A percentile compares a stretch with the other conserved stretches of the same genome.
Conservation (phyloP, 2,888 invertebrate species). For the Strigamia maritima region DNA sequence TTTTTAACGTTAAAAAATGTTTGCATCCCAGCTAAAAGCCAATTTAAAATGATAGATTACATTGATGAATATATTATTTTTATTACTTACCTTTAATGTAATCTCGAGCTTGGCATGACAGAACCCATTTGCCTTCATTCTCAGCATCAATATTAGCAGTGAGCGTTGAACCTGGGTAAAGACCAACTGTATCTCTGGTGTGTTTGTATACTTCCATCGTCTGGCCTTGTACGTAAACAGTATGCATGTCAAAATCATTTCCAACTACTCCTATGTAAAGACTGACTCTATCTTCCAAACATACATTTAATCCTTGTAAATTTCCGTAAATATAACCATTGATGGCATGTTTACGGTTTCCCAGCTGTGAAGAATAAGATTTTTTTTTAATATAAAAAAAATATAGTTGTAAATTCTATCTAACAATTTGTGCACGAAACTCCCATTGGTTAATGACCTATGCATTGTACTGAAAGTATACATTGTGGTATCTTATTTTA, state of each 20-base stretch:
- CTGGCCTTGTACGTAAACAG: constrained; percentile 43
- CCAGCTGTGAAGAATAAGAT: constrained; percentile 39
- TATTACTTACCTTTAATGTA: neutral
- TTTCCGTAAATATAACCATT: constrained; percentile 44
- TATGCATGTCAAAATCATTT: constrained; percentile 43
- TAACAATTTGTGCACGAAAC: no score
- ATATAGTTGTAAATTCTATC: no score
- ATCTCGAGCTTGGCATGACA: neutral
- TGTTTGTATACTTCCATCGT: constrained; percentile 38
- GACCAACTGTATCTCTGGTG: neutral
- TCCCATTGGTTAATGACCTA: no score
- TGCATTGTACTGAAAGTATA: no score
- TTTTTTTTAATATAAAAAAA: no score
- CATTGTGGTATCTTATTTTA: no score
- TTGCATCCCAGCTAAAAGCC: constrained; percentile 22
- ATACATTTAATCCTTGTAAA: constrained; percentile 41
- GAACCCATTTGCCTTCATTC: neutral
- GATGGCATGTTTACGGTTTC: constrained; percentile 43
- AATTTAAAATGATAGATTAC: no score
- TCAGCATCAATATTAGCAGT: neutral
- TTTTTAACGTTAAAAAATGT: neutral
- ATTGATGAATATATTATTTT: no score
- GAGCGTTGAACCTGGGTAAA: neutral
- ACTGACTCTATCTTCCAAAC: constrained; percentile 42
- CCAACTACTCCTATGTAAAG: constrained; percentile 44